phyloP scores from a whole-genome alignment of 2,113 vertebrate genomes.

The Pygoscelis antarcticus region DNA sequence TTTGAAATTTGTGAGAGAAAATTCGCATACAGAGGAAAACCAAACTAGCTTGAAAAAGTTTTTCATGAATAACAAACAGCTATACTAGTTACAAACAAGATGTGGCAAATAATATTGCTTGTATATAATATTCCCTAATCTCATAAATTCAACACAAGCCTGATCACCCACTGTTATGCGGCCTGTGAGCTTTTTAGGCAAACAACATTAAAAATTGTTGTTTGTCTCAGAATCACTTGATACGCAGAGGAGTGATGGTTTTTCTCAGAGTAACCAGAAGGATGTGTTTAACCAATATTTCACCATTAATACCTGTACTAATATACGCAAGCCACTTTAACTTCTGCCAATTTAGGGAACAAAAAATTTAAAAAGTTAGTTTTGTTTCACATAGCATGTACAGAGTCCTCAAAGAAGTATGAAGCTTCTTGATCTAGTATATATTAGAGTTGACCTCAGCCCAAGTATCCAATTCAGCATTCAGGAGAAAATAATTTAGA shows the following conservation, averaged over 20 bases:
- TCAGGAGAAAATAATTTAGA: neutral
- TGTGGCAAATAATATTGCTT: neutral
- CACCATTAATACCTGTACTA: neutral
- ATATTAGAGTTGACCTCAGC: neutral
- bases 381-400: neutral
- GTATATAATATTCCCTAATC: no score
- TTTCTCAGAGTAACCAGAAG: neutral
- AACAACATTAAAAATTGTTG: neutral
- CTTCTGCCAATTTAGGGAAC: neutral
- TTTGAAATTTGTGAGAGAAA: neutral
- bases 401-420: neutral
- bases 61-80: neutral
- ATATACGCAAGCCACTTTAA: neutral
- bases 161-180: neutral
- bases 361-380: neutral
- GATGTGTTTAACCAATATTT: neutral
- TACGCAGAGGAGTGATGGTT: neutral
- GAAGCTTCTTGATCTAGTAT: neutral
- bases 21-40: neutral
- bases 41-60: neutral
- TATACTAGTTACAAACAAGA: neutral
- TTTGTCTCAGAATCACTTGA: neutral
- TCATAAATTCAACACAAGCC: neutral
- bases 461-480: neutral
- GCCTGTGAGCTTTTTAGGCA: neutral